Conservation (phyloP, 2,888 invertebrate genomes). For the Chloroclystis v-ata region DNA sequence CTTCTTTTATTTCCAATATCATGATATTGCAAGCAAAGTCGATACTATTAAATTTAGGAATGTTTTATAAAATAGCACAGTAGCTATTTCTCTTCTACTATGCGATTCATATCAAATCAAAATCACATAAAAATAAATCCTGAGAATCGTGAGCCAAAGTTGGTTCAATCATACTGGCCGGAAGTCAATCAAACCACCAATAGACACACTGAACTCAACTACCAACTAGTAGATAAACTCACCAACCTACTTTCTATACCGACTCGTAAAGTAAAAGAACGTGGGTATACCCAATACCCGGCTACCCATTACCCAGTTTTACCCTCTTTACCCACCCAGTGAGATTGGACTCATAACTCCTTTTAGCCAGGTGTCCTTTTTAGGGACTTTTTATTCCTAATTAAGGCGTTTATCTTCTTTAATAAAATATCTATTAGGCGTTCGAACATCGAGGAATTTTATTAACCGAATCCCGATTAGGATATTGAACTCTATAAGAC, state of each 20-base stretch:
- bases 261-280: constrained; percentile 15
- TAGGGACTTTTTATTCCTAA: constrained; percentile 16
- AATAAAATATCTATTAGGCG: neutral
- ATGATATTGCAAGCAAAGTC: too few relatives aligned
- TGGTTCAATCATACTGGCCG: too few relatives aligned
- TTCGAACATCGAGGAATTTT: neutral
- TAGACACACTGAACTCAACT: too few relatives aligned
- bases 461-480: too few relatives aligned
- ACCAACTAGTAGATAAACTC: neutral
- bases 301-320: constrained; percentile 10
- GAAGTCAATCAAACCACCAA: neutral
- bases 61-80: too few relatives aligned
- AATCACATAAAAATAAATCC: too few relatives aligned
- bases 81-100: too few relatives aligned
- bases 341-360: constrained; percentile 27
- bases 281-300: constrained; percentile 11
- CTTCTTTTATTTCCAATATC: too few relatives aligned
- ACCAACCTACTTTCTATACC: neutral
- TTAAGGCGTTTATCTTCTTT: constrained; percentile 10
- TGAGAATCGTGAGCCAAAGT: too few relatives aligned
- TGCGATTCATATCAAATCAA: too few relatives aligned
- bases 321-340: constrained; percentile 13
- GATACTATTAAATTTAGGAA: too few relatives aligned
- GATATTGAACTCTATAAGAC: too few relatives aligned
- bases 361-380: constrained; percentile 29